Percentiles rank a stretch among this genome's conserved stretches.
Conservation (phyloP, 2,797 vertebrate genomes). For the Enteromius viviparus region DNA sequence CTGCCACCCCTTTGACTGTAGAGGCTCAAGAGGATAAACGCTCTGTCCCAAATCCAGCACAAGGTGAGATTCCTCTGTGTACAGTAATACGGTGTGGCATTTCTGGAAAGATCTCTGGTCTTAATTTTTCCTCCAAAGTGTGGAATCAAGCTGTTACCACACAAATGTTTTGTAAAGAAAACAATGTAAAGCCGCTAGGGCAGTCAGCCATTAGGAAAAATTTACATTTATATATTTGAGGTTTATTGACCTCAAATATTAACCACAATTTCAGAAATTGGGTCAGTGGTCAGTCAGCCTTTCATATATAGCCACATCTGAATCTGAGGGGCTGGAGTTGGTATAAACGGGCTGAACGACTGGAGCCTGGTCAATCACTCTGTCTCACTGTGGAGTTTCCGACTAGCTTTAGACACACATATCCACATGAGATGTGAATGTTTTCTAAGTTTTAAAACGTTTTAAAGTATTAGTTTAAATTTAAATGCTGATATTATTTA, state of each 20-base stretch:
- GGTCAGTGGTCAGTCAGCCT: constrained; percentile 38
- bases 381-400: constrained; percentile 44
- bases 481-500: too few relatives aligned
- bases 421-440: constrained; percentile 48
- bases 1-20: constrained; percentile 71
- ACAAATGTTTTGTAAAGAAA: constrained; percentile 31
- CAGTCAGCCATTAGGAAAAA: constrained; percentile 15
- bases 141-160: constrained; percentile 32
- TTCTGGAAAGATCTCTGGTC: background rate
- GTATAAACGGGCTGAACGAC: constrained; percentile 31
- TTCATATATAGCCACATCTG: constrained; percentile 26
- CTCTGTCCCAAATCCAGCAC: constrained; percentile 62
- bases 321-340: constrained; percentile 4
- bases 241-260: constrained; percentile 40
- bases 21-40: constrained; percentile 74
- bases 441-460: background rate
- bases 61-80: constrained; percentile 74
- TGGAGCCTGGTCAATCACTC: constrained; percentile 49
- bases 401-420: constrained; percentile 40
- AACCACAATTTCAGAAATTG: constrained; percentile 32
- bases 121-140: background rate
- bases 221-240: constrained; percentile 11
- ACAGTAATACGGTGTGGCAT: background rate
- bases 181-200: constrained; percentile 16
- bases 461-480: too few relatives aligned